Evolutionary conservation across 35 echinoderm and acorn worm species (phyloP), one percentile per base, ranked within the genome.

Genomic region (Apostichopus parvimensis): DNA sequence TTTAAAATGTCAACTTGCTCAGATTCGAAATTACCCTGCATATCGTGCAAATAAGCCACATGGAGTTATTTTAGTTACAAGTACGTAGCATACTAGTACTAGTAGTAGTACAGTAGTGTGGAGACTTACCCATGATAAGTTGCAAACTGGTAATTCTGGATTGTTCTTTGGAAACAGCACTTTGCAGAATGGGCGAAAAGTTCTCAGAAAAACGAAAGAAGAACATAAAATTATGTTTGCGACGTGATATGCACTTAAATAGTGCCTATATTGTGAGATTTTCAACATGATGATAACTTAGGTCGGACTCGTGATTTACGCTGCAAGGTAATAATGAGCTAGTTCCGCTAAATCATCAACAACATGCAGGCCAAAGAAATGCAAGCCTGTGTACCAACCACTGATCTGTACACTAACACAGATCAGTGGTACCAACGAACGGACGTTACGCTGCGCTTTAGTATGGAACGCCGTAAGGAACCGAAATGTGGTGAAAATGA

Each of bases 101-200:
- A n/a, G n/a, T n/a, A n/a, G n/a, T n/a, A n/a, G n/a, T n/a, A n/a
- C n/a, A n/a, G n/a, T 45, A 45, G 6, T 28, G 6, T 87, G 34
- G 34, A 45, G n/a, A 57, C 94, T 95, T 95, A 98, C 96, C 96
- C 96, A 98, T 22, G 84, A 76, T 8, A 98, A 59, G 15, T 54
- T 56, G 64, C 96, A 98, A 60, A 93, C 94, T 58, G 86, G 61
- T 15, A 88, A 53, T 66, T 93, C 79, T 13, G 77, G 89, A 9
- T 93, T 80, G 7, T 93, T 93, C 6, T 89, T 28, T 15, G 94
- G 85, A 56, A 98, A 98, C 26, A 92, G 17, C 12, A 83, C 77
- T 13, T 76, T 86, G 89, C 96, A 98, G 54, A 95, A 90, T 56
- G 96, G 96, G 14, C 90, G 83, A 24, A 95, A 60, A 11, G 73